Evolutionary conservation across 2,113 vertebrate species (phyloP), one percentile per base, ranked within the genome.

Genomic region (Ailurus styani): DNA sequence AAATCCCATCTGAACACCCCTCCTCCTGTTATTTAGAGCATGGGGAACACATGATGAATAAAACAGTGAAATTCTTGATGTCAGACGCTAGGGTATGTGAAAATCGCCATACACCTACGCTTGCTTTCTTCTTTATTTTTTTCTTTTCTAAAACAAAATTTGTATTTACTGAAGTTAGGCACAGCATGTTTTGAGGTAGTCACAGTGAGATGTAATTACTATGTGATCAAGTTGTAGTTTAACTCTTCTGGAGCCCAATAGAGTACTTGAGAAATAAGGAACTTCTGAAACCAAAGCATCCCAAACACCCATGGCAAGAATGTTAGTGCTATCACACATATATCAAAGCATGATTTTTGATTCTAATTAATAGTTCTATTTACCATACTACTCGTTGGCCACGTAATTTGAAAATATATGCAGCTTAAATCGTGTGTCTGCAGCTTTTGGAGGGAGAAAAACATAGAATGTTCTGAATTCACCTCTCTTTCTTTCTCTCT

Each of bases 1-100:
- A 98, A 98, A 98, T 98, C 97, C 97, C 97, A 60, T 66, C 9
- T 97, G 98, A 95, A 95, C 40, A 50, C 60, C 37, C 40, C 55
- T 50, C 72, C 57, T 31, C 55, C 34, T 4, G 18, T 79, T 81
- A 93, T 90, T 97, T 64, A 45, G 55, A 11, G 78, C 86, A 47
- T 81, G 72, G 29, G 89, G 94, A 95, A 85, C 70, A 12, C 34
- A 64, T 20, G 45, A 9, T 20, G 29, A 96, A 45, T 2, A 0
- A 54, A 86, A 5, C 29, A 29, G 72, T 31, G 52, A 91, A 52
- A 42, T 70, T 47, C 13, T 12, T 91, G 81, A 23, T 84, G 81
- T 47, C 45, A 31, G 86, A 47, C 10, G 7, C 34, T 73, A 72
- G 73, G n/a, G 0, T 3, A 15, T 68, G 86, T 64, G 27, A 93